These are phyloP conservation scores for Tubiluchus corallicola DNA, from an alignment of 2,888 invertebrate species.

Conservation along the genomic window DNA sequence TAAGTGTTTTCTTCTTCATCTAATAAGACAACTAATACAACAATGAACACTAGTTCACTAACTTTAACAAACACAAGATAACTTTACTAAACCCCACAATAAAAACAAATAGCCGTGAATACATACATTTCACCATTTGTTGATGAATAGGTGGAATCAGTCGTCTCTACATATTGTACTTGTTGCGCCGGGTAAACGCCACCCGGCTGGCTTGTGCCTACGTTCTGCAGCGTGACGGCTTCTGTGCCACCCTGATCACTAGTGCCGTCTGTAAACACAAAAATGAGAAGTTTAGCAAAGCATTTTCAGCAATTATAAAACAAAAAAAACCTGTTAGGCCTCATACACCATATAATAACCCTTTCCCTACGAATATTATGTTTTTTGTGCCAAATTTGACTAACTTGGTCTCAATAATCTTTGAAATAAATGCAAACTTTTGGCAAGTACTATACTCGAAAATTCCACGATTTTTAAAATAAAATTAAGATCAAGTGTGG, in stretches of 20 bases:
- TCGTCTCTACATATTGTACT: conserved; percentile 44
- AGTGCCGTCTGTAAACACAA: conserved; percentile 1
- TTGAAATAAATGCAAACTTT: too few species aligned
- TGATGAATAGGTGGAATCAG: conserved; percentile 37
- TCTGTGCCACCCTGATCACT: conserved; percentile 22
- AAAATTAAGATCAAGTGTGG: too few species aligned
- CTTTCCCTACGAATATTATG: too few species aligned
- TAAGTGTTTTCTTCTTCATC: too few species aligned
- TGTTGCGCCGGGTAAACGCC: conserved; percentile 16
- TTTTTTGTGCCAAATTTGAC: too few species aligned
- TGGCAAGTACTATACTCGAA: too few species aligned
- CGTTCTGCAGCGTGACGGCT: conserved; percentile 30
- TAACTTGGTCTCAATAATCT: too few species aligned
- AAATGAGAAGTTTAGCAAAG: too few species aligned
- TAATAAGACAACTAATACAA: neutral
- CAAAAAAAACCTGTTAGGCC: too few species aligned
- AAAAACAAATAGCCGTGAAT: conserved; percentile 8
- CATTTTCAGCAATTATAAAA: too few species aligned
- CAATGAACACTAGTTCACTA: conserved; percentile 7
- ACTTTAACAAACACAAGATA: conserved; percentile 8
- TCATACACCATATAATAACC: too few species aligned
- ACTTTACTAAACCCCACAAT: conserved; percentile 10
- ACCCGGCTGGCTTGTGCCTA: conserved; percentile 10
- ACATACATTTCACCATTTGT: conserved; percentile 45
- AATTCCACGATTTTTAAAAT: too few species aligned